Conservation (phyloP, 37 sponge, comb jelly and placozoan species). For the Bolinopsis microptera region DNA sequence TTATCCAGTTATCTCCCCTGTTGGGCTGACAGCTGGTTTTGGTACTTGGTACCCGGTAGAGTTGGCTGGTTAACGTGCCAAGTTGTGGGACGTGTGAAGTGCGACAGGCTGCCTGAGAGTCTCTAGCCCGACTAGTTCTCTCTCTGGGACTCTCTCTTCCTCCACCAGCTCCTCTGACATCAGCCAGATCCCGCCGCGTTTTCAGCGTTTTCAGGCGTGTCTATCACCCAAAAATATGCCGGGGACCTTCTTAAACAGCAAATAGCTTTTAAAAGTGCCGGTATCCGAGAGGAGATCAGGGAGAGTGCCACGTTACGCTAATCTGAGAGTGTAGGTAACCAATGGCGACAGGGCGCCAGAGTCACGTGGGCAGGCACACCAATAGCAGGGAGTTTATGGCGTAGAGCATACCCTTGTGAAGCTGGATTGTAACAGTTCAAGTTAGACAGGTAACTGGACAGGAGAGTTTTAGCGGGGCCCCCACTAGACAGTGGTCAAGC, state of each 20-base stretch:
- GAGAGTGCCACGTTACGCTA: background rate
- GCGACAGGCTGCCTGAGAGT: background rate
- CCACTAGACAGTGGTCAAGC: conserved; percentile 64
- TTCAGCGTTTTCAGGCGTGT: background rate
- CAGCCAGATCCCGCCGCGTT: background rate
- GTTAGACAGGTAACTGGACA: conserved; percentile 62
- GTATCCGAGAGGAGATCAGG: background rate
- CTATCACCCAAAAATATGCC: background rate
- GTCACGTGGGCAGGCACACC: background rate
- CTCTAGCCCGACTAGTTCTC: background rate
- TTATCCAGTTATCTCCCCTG: background rate
- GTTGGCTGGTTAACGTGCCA: background rate
- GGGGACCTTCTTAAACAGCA: background rate
- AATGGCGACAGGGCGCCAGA: background rate
- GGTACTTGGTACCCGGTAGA: background rate
- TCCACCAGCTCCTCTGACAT: background rate
- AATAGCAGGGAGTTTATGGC: background rate
- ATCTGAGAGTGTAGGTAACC: background rate
- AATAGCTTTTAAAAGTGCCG: background rate
- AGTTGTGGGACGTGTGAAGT: background rate
- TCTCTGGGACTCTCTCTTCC: background rate
- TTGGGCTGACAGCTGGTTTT: background rate
- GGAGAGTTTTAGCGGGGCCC: conserved; percentile 48
- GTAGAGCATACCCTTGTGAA: conserved; percentile 21
- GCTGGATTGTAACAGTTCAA: conserved; percentile 30